These are phyloP conservation scores for Pangasius macronema DNA, from an alignment of 2,797 vertebrate genomes.

Conservation along the genomic window DNA sequence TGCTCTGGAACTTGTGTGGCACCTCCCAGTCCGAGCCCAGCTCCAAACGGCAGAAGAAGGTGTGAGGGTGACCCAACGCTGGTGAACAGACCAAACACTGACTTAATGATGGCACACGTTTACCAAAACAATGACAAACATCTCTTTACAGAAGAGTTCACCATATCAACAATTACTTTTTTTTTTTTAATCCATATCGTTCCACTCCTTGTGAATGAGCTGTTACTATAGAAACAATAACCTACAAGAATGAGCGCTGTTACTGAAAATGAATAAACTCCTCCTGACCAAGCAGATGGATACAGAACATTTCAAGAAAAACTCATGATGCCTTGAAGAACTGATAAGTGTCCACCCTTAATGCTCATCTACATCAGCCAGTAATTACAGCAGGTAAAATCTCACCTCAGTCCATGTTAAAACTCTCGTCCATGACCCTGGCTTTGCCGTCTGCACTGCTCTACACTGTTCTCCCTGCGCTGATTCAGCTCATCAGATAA, in stretches of 20 bases:
- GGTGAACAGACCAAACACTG: constrained; percentile 5
- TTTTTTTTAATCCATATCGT: not conserved
- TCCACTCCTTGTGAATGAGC: not conserved
- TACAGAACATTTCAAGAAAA: not conserved
- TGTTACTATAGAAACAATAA: not conserved
- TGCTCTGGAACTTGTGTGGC: constrained; percentile 76
- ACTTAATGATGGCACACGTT: not conserved
- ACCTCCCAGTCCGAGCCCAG: constrained; percentile 88
- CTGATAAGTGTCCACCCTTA: not conserved
- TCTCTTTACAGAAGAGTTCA: not conserved
- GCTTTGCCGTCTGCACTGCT: not conserved
- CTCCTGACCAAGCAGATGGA: not conserved
- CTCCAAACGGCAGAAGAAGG: constrained; percentile 88
- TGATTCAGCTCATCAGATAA: constrained; percentile 4
- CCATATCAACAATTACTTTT: not conserved
- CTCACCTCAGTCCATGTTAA: not conserved
- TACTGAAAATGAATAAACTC: not conserved
- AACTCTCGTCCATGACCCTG: not conserved
- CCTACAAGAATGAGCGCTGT: not conserved
- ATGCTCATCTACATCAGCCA: not conserved
- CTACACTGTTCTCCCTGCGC: not conserved
- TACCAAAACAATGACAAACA: not conserved
- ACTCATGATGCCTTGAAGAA: not conserved
- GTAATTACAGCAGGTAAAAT: not conserved
- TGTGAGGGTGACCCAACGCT: constrained; percentile 84